Conservation (phyloP, 92 coral and sea anemone species). For the Siderastrea radians region DNA sequence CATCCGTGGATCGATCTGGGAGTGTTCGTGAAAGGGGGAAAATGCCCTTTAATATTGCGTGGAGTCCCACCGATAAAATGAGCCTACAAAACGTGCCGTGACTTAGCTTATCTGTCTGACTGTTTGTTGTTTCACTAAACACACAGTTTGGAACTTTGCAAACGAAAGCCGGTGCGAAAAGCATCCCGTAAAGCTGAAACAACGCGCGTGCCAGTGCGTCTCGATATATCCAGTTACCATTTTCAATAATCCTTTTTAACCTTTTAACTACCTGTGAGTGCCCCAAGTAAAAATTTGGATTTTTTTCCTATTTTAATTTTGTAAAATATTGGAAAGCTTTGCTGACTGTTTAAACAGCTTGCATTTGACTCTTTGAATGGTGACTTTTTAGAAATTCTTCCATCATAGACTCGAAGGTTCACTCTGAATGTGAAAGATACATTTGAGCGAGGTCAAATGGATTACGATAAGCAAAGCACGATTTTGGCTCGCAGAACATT, state of each 20-base stretch:
- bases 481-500: background rate
- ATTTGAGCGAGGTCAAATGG: background rate
- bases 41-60: background rate
- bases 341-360: too few species aligned
- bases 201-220: background rate
- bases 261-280: background rate
- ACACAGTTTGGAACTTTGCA: background rate
- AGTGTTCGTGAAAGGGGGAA: background rate
- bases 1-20: too few species aligned
- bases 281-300: background rate
- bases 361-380: too few species aligned
- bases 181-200: background rate
- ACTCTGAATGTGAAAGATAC: too few species aligned
- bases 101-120: background rate
- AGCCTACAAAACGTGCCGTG: background rate
- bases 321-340: too few species aligned
- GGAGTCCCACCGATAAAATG: background rate
- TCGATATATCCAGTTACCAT: background rate
- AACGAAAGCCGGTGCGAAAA: background rate
- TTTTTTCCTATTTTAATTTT: too few species aligned
- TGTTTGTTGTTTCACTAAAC: conserved; percentile 10
- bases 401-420: too few species aligned
- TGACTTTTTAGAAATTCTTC: too few species aligned
- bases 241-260: background rate
- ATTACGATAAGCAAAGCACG: background rate